Percentiles rank a stretch among this genome's conserved stretches.
Evolutionary conservation across 1,140 invertebrate species (phyloP).

Genomic region (Drosophila kurseongensis): DNA sequence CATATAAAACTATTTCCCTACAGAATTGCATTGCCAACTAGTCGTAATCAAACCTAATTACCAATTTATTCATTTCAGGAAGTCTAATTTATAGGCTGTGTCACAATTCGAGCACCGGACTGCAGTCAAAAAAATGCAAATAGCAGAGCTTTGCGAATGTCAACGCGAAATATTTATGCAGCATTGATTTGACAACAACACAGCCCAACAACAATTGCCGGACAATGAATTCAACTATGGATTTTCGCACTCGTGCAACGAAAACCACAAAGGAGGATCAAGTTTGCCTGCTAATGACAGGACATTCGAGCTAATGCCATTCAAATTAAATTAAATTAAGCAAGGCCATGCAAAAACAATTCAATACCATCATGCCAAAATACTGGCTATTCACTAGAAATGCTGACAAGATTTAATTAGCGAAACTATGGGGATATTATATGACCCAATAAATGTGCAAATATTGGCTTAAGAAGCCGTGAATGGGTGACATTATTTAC

Average conservation of each 20-base stretch:
- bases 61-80: background rate
- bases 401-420: too few relatives aligned
- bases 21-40: background rate
- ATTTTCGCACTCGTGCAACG: background rate
- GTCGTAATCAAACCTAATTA: constrained; percentile 9
- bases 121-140: constrained; percentile 2
- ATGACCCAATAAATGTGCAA: too few relatives aligned
- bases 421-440: too few relatives aligned
- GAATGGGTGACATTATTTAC: too few relatives aligned
- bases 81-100: constrained; percentile 12
- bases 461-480: too few relatives aligned
- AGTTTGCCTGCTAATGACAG: constrained; percentile 52
- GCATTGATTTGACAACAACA: constrained; percentile 49
- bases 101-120: background rate
- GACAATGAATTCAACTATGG: constrained; percentile 36
- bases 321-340: constrained; percentile 47
- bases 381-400: background rate
- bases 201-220: constrained; percentile 11
- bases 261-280: constrained; percentile 28
- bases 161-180: constrained; percentile 53
- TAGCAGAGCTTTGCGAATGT: constrained; percentile 25
- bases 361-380: constrained; percentile 12
- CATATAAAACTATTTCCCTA: background rate
- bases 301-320: constrained; percentile 39
- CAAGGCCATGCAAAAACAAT: constrained; percentile 13